Evolutionary conservation across 2,113 vertebrate species (phyloP), one percentile per base, ranked within the genome.

Genomic region (Ageneiosus marmoratus): DNA sequence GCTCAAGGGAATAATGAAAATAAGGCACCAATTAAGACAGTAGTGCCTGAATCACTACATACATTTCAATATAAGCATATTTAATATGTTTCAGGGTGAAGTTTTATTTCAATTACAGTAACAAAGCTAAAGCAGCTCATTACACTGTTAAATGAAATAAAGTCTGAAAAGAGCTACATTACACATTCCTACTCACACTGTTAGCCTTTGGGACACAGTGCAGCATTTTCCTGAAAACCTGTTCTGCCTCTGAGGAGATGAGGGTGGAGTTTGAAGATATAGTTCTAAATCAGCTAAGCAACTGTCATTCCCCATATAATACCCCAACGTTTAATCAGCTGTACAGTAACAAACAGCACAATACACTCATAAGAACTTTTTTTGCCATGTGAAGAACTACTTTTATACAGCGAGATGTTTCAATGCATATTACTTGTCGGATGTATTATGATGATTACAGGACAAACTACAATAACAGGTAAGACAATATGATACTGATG

Each of bases 351-450:
- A 69, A 18, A 69, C 29, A 24, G 10, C 34, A 44, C 20, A 69
- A 10, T 69, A 41, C 12, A 69, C 10, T 24, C 12, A 24, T 11
- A 41, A 41, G 18, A 69, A 24, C 5, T 13, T 29, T 32, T 12
- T 3, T 32, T 16, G 62, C 48, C n/a, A 70, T 51, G 18, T 0
- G 5, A 15, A 67, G 12, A 48, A 0, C 6, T 46, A 27, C 5
- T 46, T 79, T 29, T 51, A 86, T 51, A 65, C 0, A 48, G n/a
- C 73, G 88, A 29, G 82, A 53, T 84, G 0, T 77, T 5, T 46
- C 4, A n/a, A 62, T 84, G 84, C 67, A 82, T 88, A 56, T 72
- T 86, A 16, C 84, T 89, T 24, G 27, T 88, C 44, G 88, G 80
- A 80, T 89, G 29, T 86, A 76, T 90, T 75, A 16, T 51, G 55